A percentile compares a stretch with the other conserved stretches of the same genome.
Evolutionary conservation across 2,888 invertebrate species (phyloP).

Genomic region (Pristionchus japonicus): DNA sequence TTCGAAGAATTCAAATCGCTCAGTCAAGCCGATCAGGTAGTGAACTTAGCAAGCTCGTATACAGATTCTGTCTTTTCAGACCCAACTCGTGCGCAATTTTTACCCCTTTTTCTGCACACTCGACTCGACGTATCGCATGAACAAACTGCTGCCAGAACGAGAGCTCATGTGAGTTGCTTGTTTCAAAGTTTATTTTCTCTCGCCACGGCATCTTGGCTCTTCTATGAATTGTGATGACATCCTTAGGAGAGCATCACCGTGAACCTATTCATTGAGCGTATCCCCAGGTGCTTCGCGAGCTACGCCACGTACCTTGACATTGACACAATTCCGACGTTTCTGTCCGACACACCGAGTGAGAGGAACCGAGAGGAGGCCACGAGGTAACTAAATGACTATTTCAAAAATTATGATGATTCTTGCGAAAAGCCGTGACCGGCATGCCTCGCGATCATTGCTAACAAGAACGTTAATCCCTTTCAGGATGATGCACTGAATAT

Average conservation of each 20-base stretch:
- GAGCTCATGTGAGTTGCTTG: background rate
- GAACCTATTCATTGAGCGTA: background rate
- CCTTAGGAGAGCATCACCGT: too few species aligned
- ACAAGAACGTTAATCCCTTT: too few species aligned
- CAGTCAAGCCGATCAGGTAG: background rate
- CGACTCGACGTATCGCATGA: background rate
- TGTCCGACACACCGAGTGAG: background rate
- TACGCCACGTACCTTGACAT: slow-evolving; percentile 1
- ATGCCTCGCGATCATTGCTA: too few species aligned
- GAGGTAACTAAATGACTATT: background rate
- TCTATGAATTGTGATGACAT: too few species aligned
- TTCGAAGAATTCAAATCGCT: background rate
- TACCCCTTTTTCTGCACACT: background rate
- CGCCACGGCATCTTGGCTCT: too few species aligned
- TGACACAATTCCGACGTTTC: background rate
- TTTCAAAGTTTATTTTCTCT: too few species aligned
- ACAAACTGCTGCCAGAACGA: background rate
- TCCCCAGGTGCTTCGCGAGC: slow-evolving; percentile 28
- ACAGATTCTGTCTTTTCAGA: too few species aligned
- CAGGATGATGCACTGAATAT: too few species aligned
- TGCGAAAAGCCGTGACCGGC: too few species aligned
- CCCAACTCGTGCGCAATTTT: background rate
- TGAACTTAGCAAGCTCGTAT: too few species aligned
- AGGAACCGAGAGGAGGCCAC: background rate
- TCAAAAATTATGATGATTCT: too few species aligned